Conservation (phyloP, 2,888 invertebrate species). For the Chrysodeixis includens region DNA sequence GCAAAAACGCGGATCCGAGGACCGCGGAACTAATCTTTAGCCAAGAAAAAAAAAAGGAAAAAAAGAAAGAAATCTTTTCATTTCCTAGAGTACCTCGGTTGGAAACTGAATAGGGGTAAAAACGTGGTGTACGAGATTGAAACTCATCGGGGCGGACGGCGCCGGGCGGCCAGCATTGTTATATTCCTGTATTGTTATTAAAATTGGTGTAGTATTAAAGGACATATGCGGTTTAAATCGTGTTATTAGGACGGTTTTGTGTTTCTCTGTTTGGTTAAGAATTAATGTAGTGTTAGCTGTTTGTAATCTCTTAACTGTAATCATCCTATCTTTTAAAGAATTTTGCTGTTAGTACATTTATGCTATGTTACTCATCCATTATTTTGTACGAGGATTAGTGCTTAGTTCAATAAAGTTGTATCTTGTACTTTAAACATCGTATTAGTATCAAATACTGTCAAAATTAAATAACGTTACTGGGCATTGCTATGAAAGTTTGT, state of each 20-base stretch:
- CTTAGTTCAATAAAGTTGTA: no score
- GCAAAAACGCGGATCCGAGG: slow-evolving; percentile 41
- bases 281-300: not conserved
- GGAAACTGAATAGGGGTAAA: slow-evolving; percentile 73
- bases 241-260: slow-evolving; percentile 37
- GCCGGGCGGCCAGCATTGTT: slow-evolving; percentile 76
- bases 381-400: no score
- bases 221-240: slow-evolving; percentile 44
- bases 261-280: slow-evolving; percentile 16
- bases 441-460: no score
- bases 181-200: slow-evolving; percentile 74
- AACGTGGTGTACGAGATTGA: slow-evolving; percentile 75
- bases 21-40: slow-evolving; percentile 65
- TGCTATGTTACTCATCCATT: no score
- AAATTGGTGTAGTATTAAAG: slow-evolving; percentile 63
- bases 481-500: no score
- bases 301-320: not conserved
- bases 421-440: no score
- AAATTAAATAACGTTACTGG: no score
- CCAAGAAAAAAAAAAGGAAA: slow-evolving; percentile 71
- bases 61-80: slow-evolving; percentile 80
- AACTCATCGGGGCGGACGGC: slow-evolving; percentile 77
- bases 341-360: not conserved
- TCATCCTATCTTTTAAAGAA: not conserved
- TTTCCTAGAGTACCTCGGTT: slow-evolving; percentile 74